Base-by-base conservation (phyloP, 2,797 vertebrate species). In the Loris lydekkerianus region DNA sequence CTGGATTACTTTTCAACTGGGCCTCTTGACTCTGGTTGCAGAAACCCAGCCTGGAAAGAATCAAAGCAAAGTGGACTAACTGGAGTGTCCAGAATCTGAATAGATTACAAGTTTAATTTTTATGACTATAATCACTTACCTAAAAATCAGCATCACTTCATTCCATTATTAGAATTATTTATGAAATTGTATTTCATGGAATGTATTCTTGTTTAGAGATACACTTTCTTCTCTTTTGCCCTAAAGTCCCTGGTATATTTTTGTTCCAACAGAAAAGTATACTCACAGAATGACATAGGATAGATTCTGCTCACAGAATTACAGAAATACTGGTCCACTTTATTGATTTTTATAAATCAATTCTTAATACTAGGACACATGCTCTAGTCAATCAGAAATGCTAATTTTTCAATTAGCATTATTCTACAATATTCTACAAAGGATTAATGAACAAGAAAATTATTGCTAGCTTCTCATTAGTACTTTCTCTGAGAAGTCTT, bases 261-360 rank as follows among this genome's bases (percentile, higher is more conserved):
- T 93, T 91, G 21, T 65, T 91, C 63, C 80, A 92, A 81, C 4
- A 93, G 25, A 94, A 96, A 95, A 88, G 88, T 70, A 82, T 13
- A 84, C 7, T 88, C 34, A 80, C 63, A 94, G 80, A 95, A 70
- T 89, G n/a, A 86, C 23, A 90, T 10, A n/a, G 11, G 0, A 90
- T 14, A 86, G 58, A 85, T 67, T 94, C 56, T 94, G 14, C 49
- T 91, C 25, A 61, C 75, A 82, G 40, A 78, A 82, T 69, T 67
- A 65, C 1, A 93, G 27, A 94, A 75, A 70, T 73, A 34, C 0
- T 11, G 29, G 81, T 63, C 83, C 1, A 60, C 61, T 90, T 82
- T 73, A 94, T 21, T 83, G 56, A 63, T 34, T 91, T 95, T 76
- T 85, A 93, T 94, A 76, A 93, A 49, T 61, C 11, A 3, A 82